A percentile compares a stretch with the other conserved stretches of the same genome.
Conservation (phyloP, 2,888 invertebrate species). For the Euplagia quadripunctaria region DNA sequence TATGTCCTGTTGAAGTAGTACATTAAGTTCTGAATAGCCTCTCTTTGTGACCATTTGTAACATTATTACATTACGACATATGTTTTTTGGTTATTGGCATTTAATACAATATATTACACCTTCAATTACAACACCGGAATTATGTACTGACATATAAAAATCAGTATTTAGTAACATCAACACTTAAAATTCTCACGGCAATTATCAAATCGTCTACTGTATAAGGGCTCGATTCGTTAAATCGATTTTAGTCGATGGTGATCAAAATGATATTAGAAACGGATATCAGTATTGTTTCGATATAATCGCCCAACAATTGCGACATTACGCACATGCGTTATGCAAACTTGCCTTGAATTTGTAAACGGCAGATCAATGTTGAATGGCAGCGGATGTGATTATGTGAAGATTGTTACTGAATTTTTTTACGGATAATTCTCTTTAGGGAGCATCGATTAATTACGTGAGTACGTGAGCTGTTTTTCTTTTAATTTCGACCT, state of each 20-base stretch:
- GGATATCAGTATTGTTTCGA: constrained; percentile 38
- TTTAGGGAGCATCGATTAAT: neutral
- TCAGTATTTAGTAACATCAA: constrained; percentile 19
- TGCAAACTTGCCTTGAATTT: constrained; percentile 57
- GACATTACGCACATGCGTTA: constrained; percentile 49
- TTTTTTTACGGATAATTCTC: constrained; percentile 10
- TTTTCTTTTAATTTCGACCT: too few relatives aligned
- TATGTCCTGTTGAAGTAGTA: too few relatives aligned
- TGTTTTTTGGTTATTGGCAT: neutral
- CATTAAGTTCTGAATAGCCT: too few relatives aligned
- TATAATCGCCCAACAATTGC: constrained; percentile 46
- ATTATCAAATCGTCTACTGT: constrained; percentile 16
- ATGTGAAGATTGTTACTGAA: constrained; percentile 16
- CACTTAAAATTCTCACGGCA: constrained; percentile 21
- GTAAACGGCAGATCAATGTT: constrained; percentile 37
- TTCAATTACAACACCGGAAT: constrained; percentile 20
- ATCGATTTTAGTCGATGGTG: constrained; percentile 23
- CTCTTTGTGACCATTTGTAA: neutral
- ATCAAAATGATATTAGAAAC: constrained; percentile 16
- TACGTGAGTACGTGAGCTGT: too few relatives aligned
- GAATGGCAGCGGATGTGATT: constrained; percentile 24
- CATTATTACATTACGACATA: neutral
- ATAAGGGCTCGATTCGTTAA: constrained; percentile 28
- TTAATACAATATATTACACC: constrained; percentile 6
- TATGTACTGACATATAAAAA: constrained; percentile 19